Evolutionary conservation across 2,888 invertebrate genomes (phyloP), one percentile per base, ranked within the genome.

Genomic region (Drosophila pseudotakahashii): DNA sequence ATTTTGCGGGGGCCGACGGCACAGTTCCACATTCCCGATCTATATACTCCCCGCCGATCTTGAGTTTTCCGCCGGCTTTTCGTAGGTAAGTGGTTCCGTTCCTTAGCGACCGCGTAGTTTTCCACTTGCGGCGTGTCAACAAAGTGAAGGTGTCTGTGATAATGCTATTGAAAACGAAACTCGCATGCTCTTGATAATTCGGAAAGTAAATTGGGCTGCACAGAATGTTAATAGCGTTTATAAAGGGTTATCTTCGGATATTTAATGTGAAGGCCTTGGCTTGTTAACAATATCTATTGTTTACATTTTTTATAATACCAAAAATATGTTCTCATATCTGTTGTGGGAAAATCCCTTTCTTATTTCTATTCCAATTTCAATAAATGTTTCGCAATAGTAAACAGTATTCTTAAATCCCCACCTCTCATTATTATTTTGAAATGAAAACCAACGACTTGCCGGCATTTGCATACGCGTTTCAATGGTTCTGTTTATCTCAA

Each of bases 381-480:
- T 11, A 10, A 32, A 10, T 10, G 10, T 34, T 5, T 34, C 0
- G 0, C 3, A 11, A 10, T 34, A 10, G 10, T 10, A 10, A 32
- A 34, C 34, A 19, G 10, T 42, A 42, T 16, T 42, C 6, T 19
- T 67, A 4, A 30, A 71, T 30, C 75, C 19, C 19, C 72, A 61
- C 77, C 81, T 77, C 69, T 54, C 42, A 10, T 39, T 52, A 52
- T 41, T 19, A 30, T 41, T 16, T 51, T 34, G 41, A 51, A 62
- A 50, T 34, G 39, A 48, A 66, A 50, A 7, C 32, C 4, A 39
- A 47, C 64, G 32, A 37, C 37, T 50, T 47, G 55, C 32, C 66
- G 47, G 37, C 75, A 75, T 73, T 73, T 48, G 73, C 73, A 73
- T 75, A 75, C 70, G 75, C 52, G 75, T 73, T 60, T 60, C 55